Percentiles rank a stretch among this genome's conserved stretches.
These are phyloP conservation scores for Sternarchorhynchus goeldii DNA, from an alignment of 2,797 vertebrate species.

Conservation along the genomic window DNA sequence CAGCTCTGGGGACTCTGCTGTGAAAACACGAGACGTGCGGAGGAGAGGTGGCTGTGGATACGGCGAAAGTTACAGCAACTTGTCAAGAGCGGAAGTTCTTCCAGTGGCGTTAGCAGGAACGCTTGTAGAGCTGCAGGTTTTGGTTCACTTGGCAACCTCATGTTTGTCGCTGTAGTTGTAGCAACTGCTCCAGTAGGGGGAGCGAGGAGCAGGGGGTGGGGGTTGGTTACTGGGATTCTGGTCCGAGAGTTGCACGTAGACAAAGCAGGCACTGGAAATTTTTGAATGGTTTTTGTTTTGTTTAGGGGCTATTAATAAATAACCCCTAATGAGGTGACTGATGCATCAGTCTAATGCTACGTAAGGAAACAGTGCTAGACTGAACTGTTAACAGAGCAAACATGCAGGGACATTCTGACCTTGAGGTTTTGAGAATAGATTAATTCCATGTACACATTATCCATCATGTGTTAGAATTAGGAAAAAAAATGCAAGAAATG, in stretches of 20 bases:
- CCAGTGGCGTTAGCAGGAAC: too few relatives aligned
- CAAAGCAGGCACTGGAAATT: not conserved
- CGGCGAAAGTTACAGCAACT: not conserved
- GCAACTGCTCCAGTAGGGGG: too few relatives aligned
- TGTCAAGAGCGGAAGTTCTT: not conserved
- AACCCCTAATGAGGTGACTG: not conserved
- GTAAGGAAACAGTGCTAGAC: not conserved
- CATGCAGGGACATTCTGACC: not conserved
- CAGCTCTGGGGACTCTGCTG: not conserved
- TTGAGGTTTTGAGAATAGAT: not conserved
- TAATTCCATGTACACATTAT: constrained; percentile 9
- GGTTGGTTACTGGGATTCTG: too few relatives aligned
- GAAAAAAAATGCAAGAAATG: not conserved
- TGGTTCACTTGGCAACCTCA: too few relatives aligned
- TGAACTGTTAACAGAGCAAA: not conserved
- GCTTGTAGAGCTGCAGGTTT: too few relatives aligned
- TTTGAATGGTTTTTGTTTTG: not conserved
- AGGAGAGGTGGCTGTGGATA: not conserved
- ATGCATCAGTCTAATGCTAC: not conserved
- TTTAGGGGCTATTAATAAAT: not conserved
- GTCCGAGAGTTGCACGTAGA: too few relatives aligned
- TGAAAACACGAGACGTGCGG: not conserved
- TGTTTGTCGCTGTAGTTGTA: too few relatives aligned
- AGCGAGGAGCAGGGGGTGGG: too few relatives aligned
- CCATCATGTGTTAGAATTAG: constrained; percentile 7